phyloP scores from a whole-genome alignment of 92 coral and sea anemone genomes.

The Isaurus tuberculatus region DNA sequence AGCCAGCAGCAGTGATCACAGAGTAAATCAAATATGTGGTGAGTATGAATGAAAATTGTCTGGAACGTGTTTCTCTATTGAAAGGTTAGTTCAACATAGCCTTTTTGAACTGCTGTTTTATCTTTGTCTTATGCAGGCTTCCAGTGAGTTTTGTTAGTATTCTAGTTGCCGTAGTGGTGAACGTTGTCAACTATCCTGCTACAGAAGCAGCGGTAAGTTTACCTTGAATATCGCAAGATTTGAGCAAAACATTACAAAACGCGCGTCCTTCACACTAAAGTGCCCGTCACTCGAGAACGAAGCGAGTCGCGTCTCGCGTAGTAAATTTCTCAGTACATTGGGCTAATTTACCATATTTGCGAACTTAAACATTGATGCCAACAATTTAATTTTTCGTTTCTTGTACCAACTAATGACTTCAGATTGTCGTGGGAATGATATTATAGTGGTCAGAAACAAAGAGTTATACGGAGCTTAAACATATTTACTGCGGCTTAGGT shows the following conservation, averaged over 20 bases:
- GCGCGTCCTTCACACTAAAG: background rate
- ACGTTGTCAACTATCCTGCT: slow-evolving; percentile 43
- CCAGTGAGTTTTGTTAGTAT: slow-evolving; percentile 54
- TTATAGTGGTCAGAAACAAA: background rate
- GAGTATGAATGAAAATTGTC: background rate
- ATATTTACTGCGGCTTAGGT: background rate
- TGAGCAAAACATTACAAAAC: background rate
- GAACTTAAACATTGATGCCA: background rate
- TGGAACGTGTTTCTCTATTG: background rate
- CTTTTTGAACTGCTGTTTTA: background rate
- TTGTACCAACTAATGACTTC: background rate
- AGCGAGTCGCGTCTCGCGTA: background rate
- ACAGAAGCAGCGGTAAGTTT: slow-evolving; percentile 67
- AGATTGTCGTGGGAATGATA: background rate
- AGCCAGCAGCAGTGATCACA: slow-evolving; percentile 17
- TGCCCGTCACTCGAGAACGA: slow-evolving; percentile 19
- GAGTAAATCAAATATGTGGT: slow-evolving; percentile 37
- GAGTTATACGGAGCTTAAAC: background rate
- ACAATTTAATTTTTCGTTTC: background rate
- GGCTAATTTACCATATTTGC: background rate
- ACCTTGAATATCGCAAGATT: background rate
- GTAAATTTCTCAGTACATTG: background rate
- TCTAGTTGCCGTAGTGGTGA: slow-evolving; percentile 37
- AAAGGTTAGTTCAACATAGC: slow-evolving; percentile 16
- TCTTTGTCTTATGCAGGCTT: slow-evolving; percentile 52